Evolutionary conservation across 2,113 vertebrate genomes (phyloP), one percentile per base, ranked within the genome.

Genomic region (Gobius niger): DNA sequence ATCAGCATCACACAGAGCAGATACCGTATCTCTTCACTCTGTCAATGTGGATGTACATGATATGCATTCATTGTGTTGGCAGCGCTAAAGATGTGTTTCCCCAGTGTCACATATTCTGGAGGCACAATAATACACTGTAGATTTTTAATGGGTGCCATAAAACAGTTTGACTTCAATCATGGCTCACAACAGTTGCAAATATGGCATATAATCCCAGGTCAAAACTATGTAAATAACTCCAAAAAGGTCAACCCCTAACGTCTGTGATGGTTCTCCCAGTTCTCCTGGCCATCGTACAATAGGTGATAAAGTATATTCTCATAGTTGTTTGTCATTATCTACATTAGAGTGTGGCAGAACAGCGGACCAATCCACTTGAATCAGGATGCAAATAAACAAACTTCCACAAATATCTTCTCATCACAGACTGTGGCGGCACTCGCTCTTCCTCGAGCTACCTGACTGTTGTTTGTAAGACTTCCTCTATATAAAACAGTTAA

Each of bases 381-480:
- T 90, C 81, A 73, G 81, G 81, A 67, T 75, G 82, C 80, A 78
- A 34, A 34, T 34, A 4, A 34, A 34, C 24, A 34, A 34, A 34
- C 24, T 34, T 34, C 24, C 82, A 70, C 85, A 84, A 85, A 76
- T 89, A 72, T 87, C 86, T 77, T 73, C 65, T 78, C 82, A 88
- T 87, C 73, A 65, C 76, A 73, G 77, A 87, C 82, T 85, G 75
- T 75, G 88, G 86, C 80, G 47, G 73, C 72, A 59, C 78, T 63
- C 3, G 76, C 82, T 85, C 80, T 1, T 46, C 76, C 72, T 65
- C 74, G 86, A 90, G 88, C 82, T 53, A 57, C 84, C 65, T 82
- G 87, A 91, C 82, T 90, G 84, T 89, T 85, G 82, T 88, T 88
- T 87, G 85, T 83, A 83, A 89, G 81, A 85, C 76, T 78, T 90